phyloP scores from a whole-genome alignment of 2,797 vertebrate genomes.

The Rhinoraja longicauda region DNA sequence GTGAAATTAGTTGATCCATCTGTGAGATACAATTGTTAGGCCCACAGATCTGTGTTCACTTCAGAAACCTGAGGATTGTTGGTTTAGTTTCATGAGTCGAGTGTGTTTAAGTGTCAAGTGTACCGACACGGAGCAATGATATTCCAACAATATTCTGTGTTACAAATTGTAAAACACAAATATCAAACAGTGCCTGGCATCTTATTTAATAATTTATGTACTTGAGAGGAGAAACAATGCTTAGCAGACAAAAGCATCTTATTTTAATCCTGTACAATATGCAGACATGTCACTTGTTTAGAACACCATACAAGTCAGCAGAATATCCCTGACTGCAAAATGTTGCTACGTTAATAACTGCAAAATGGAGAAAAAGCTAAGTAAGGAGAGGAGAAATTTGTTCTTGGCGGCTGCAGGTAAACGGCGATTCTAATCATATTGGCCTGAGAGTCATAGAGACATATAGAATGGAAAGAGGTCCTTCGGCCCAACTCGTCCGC shows the following conservation, averaged over 20 bases:
- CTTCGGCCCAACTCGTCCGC: no score
- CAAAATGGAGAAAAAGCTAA: no score
- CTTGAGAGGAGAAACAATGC: conserved; percentile 60
- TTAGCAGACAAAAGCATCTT: conserved; percentile 62
- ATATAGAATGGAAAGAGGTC: no score
- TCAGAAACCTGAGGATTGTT: conserved; percentile 6
- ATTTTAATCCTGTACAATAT: conserved; percentile 59
- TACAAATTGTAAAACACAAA: not conserved
- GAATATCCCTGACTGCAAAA: conserved; percentile 59
- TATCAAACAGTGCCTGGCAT: not conserved
- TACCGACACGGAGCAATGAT: no score
- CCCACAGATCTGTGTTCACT: not conserved
- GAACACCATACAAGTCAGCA: conserved; percentile 59
- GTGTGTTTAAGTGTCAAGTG: no score
- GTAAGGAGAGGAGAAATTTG: no score
- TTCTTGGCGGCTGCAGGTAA: no score
- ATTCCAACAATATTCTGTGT: not conserved
- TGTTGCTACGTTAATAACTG: conserved; percentile 44
- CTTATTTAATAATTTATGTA: conserved; percentile 53
- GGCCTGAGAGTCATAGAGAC: no score
- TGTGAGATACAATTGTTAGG: conserved; percentile 6
- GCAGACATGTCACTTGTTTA: conserved; percentile 59
- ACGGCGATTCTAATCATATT: no score
- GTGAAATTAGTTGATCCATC: not conserved
- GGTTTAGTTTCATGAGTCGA: not conserved